phyloP scores from a whole-genome alignment of 1,140 invertebrate species.

The Drosophila obscura region DNA sequence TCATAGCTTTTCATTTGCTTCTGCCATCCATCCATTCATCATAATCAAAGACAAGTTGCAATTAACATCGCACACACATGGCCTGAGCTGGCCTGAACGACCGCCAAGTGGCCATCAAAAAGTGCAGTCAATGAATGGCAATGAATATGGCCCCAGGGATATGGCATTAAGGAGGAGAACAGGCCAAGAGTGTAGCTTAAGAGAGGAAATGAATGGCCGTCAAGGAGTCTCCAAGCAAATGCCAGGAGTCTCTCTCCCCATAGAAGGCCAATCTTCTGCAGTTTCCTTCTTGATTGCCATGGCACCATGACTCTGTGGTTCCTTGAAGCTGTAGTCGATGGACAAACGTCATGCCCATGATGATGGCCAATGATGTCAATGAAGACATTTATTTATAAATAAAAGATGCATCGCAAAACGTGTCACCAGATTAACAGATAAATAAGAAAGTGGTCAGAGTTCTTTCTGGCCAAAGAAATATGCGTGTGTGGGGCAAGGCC shows the following conservation, averaged over 20 bases:
- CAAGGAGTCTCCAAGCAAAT: background rate
- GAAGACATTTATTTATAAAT: slow-evolving; percentile 45
- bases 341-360: slow-evolving; percentile 20
- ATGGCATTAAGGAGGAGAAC: background rate
- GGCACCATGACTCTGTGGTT: slow-evolving; percentile 31
- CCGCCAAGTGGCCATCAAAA: slow-evolving; percentile 10
- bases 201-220: background rate
- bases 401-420: slow-evolving; percentile 8
- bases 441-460: slow-evolving; percentile 7
- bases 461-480: background rate
- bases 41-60: slow-evolving; percentile 32
- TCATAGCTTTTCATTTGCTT: too few relatives aligned
- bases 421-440: slow-evolving; percentile 7
- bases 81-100: background rate
- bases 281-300: slow-evolving; percentile 19
- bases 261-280: slow-evolving; percentile 39
- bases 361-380: slow-evolving; percentile 44
- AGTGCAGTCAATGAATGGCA: slow-evolving; percentile 56
- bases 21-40: slow-evolving; percentile 14
- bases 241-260: background rate
- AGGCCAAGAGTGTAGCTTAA: background rate
- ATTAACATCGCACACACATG: slow-evolving; percentile 30
- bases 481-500: too few relatives aligned
- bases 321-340: slow-evolving; percentile 24
- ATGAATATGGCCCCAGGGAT: slow-evolving; percentile 20